Evolutionary conservation across 2,888 invertebrate genomes (phyloP).

Genomic region (Aphodius granarius): DNA sequence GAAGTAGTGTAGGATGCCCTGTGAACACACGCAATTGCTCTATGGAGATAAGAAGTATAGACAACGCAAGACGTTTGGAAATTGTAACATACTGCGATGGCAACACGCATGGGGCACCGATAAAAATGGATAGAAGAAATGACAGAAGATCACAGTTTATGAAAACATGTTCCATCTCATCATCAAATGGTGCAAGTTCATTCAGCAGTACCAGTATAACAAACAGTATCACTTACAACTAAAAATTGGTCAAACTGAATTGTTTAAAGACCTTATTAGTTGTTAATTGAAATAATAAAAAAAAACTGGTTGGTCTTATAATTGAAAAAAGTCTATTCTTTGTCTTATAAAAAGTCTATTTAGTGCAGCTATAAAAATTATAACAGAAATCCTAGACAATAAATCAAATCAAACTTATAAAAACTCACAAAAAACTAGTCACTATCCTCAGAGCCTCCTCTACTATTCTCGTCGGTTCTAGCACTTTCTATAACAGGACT

Average conservation of each 20-base stretch:
- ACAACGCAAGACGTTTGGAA: not conserved
- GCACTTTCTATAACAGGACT: not conserved
- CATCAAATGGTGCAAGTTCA: not conserved
- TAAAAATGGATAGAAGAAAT: not conserved
- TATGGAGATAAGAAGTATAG: not conserved
- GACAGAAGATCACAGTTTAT: not conserved
- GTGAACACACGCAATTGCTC: not conserved
- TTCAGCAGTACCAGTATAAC: not conserved
- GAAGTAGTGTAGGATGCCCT: not conserved
- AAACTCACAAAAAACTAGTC: not conserved
- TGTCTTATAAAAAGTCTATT: no score
- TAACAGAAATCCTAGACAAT: no score
- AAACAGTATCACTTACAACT: not conserved
- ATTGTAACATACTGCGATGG: not conserved
- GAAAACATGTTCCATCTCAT: not conserved
- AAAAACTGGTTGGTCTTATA: no score
- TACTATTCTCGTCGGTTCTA: not conserved
- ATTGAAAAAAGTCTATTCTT: no score
- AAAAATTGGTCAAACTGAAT: no score
- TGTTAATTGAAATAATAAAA: no score
- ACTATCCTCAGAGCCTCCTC: not conserved
- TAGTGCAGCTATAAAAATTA: no score
- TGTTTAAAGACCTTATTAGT: no score
- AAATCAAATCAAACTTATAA: not conserved
- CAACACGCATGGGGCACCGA: no score